A percentile compares a stretch with the other conserved stretches of the same genome.
Evolutionary conservation across 2,113 vertebrate genomes (phyloP).

Genomic region (Halcyon senegalensis): DNA sequence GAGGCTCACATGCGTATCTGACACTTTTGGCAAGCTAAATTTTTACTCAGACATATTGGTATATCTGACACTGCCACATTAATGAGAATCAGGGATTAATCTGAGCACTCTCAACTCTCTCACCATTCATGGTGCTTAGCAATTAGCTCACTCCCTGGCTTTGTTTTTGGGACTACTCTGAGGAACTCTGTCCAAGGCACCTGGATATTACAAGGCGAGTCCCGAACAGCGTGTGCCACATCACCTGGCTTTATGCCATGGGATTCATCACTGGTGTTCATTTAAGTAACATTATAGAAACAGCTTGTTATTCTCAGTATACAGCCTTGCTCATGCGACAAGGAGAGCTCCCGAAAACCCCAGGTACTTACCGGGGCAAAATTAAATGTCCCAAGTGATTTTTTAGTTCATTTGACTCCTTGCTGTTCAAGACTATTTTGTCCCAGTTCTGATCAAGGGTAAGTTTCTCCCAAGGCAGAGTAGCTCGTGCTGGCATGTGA

Average conservation of each 20-base stretch:
- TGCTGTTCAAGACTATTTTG: neutral
- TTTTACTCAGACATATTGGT: neutral
- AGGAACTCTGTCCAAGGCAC: neutral
- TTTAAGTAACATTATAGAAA: neutral
- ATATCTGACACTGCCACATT: neutral
- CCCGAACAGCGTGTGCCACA: neutral
- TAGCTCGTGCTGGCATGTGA: neutral
- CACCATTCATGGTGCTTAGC: neutral
- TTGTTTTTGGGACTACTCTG: neutral
- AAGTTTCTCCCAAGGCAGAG: neutral
- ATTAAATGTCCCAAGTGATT: neutral
- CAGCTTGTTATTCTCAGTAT: neutral
- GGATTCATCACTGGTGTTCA: neutral
- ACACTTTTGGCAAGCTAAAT: neutral
- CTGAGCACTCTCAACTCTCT: neutral
- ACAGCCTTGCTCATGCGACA: neutral
- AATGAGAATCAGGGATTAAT: neutral
- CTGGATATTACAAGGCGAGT: neutral
- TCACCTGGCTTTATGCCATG: neutral
- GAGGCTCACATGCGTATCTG: neutral
- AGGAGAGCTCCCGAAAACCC: neutral
- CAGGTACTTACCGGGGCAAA: neutral
- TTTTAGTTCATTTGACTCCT: neutral
- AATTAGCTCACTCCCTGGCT: neutral
- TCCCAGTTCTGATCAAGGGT: neutral